Evolutionary conservation across 2,888 invertebrate species (phyloP), one percentile per base, ranked within the genome.

Genomic region (Ophion ellenae): DNA sequence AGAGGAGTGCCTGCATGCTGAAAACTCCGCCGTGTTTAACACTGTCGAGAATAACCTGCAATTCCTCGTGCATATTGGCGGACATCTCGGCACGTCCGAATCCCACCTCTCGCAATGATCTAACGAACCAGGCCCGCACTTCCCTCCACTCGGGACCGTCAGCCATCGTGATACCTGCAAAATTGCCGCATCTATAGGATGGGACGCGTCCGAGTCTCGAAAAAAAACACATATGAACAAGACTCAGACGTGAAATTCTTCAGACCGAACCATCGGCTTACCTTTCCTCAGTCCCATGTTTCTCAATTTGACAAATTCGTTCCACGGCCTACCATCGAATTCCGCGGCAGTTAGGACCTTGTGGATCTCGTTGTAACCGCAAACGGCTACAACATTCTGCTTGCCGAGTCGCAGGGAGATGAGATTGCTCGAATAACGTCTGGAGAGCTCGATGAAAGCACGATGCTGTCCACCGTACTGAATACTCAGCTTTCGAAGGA

Each of bases 291-390:
- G 95, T 36, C 96, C 96, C 95, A 97, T 95, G 20, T 96, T 96
- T 40, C 97, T 94, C 17, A 97, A 91, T 47, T 95, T 94, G 20
- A 96, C 93, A 88, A 97, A 97, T 90, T 96, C 96, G 84, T 95
- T 96, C 91, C 96, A 95, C 0, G 97, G 97, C 32, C 97, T 94
- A 0, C 96, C 96, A 83, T 96, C 95, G 88, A 95, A 97, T 32
- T 95, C 96, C 79, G 96, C 96, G 17, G 94, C 92, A 0, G 94
- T 92, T 71, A 96, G 94, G 2, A 96, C 94, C 80, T 95, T 94
- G 17, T 94, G 94, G 0, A 96, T 94, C 0, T 95, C 88, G 2
- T 95, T 93, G 89, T 95, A 95, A 0, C 95, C 95, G 36, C 95
- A 94, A 1, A 96, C 96, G 0, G 95, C 95, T 0, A 95, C 61